Percentiles rank a stretch among this genome's conserved stretches.
Conservation (phyloP, 2,888 invertebrate species). For the Tuberolachnus salignus region DNA sequence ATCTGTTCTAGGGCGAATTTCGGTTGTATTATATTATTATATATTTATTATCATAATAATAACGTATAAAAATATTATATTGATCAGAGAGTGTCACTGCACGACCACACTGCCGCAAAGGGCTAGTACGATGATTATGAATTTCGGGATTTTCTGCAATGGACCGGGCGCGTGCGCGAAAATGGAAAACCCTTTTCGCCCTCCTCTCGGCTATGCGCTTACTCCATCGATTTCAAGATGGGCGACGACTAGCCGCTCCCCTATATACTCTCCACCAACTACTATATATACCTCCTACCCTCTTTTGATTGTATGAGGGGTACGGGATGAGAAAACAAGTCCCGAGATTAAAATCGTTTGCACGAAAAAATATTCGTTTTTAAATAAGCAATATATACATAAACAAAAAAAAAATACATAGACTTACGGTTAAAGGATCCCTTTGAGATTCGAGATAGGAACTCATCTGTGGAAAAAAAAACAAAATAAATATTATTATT, state of each 20-base stretch:
- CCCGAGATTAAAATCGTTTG: constrained; percentile 52
- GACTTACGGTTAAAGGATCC: constrained; percentile 56
- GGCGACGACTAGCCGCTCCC: constrained; percentile 48
- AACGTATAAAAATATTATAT: background rate
- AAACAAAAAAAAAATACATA: constrained; percentile 27
- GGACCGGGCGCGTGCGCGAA: constrained; percentile 48
- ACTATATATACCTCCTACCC: background rate
- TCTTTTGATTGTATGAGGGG: constrained; percentile 34
- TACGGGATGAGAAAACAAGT: constrained; percentile 36
- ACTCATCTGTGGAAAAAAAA: constrained; percentile 51
- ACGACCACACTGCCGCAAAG: background rate
- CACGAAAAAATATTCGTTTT: constrained; percentile 46
- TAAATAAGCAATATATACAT: constrained; percentile 38
- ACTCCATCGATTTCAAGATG: constrained; percentile 55
- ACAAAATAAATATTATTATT: constrained; percentile 11
- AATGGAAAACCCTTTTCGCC: constrained; percentile 52
- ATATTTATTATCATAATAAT: no score
- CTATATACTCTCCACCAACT: constrained; percentile 35
- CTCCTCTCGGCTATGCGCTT: constrained; percentile 28
- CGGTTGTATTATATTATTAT: no score
- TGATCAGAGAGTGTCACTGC: background rate
- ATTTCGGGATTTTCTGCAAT: constrained; percentile 37
- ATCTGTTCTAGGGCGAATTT: background rate
- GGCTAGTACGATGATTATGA: constrained; percentile 19
- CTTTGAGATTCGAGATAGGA: constrained; percentile 56